Base-by-base conservation (phyloP, 1,140 invertebrate genomes). In the Pseudoatta argentina region DNA sequence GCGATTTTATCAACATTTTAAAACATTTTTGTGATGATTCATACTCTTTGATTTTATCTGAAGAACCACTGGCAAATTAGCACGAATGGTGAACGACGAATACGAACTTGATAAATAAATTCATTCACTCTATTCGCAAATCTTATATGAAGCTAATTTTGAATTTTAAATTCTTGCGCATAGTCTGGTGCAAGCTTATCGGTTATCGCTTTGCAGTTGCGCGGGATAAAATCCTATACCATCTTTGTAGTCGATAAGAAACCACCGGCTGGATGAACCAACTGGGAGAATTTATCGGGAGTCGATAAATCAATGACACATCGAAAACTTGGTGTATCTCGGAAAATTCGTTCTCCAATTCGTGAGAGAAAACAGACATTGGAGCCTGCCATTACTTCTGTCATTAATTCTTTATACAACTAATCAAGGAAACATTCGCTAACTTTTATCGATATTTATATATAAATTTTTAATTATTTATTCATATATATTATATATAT, bases 191-290 rank as follows among this genome's bases (percentile, higher is more conserved):
- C 48, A 51, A 51, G 48, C 48, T 51, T 51, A 51, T 51, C 82
- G 59, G 88, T 86, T 90, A 87, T 87, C 72, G 30, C 18, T 79
- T 86, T 66, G 30, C 6, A 6, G 48, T 79, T 57, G 61, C 16
- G 18, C 39, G 64, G 16, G 55, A 66, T 48, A 64, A 69, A 55
- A 85, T 78, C 61, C n/a, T 44, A 12, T 34, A 66, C 16, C 59
- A 21, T 30, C 39, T 48, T 86, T 21, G 14, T 82, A 48, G 76
- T 71, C 85, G 85, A 86, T 86, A 86, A 86, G 75, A 48, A 48
- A 81, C 64, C 76, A n/a, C 64, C 39, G 55, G 66, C 66, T 48
- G 73, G 39, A 34, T 21, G n/a, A 39, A 8, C 69, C 30, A 48
- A 44, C 51, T 27, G 66, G 10, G 48, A 51, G 12, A 24, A 69